Evolutionary conservation across 2,888 invertebrate species (phyloP).

Genomic region (Hirtodrosophila duncani): DNA sequence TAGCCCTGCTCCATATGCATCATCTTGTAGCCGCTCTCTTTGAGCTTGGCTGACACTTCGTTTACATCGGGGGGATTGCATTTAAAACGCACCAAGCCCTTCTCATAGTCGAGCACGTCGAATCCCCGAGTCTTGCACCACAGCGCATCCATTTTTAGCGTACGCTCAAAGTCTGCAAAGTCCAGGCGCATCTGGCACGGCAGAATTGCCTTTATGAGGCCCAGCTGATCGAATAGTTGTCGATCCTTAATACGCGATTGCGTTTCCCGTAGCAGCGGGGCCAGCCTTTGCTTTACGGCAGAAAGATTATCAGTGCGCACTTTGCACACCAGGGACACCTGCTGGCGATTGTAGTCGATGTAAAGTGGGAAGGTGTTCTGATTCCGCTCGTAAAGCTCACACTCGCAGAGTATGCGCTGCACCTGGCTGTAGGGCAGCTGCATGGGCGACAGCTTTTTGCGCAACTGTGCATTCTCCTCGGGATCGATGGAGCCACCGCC

Average conservation of each 20-base stretch:
- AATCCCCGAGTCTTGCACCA: constrained; percentile 41
- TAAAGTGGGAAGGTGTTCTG: constrained; percentile 31
- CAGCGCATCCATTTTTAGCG: constrained; percentile 38
- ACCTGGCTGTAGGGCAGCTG: constrained; percentile 16
- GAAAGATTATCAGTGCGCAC: constrained; percentile 39
- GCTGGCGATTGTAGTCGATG: constrained; percentile 32
- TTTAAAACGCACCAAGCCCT: constrained; percentile 46
- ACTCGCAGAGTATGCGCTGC: constrained; percentile 27
- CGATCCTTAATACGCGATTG: constrained; percentile 41
- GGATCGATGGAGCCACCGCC: constrained; percentile 48
- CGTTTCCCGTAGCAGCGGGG: constrained; percentile 24
- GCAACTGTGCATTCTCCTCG: constrained; percentile 25
- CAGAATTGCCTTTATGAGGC: constrained; percentile 44
- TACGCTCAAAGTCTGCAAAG: constrained; percentile 25
- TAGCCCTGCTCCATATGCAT: constrained; percentile 42
- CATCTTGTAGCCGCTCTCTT: constrained; percentile 41
- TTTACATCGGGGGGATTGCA: constrained; percentile 41
- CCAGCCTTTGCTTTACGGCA: constrained; percentile 33
- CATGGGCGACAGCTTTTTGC: constrained; percentile 22
- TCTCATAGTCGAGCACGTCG: constrained; percentile 32
- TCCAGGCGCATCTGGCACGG: constrained; percentile 15
- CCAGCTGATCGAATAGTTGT: constrained; percentile 41
- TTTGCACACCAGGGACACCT: constrained; percentile 42
- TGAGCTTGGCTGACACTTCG: constrained; percentile 31
- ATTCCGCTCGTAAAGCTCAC: constrained; percentile 23